Percentiles rank a stretch among this genome's conserved stretches.
phyloP scores from a whole-genome alignment of 2,888 invertebrate genomes.

The Drosophila neonasuta region DNA sequence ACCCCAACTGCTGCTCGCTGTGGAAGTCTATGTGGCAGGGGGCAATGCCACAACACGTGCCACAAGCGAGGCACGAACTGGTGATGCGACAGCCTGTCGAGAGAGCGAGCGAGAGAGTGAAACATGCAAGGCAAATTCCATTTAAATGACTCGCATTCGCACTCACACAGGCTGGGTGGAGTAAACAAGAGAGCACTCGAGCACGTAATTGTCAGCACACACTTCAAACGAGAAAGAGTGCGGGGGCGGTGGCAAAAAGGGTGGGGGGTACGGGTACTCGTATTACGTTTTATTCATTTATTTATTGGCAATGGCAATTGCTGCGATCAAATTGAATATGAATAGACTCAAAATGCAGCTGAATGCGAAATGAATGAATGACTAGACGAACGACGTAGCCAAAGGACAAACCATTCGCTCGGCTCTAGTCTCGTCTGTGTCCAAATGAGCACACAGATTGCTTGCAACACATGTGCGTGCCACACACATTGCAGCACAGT shows the following conservation, averaged over 20 bases:
- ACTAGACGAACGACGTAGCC: background rate
- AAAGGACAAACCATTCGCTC: background rate
- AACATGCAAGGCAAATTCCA: slow-evolving; percentile 42
- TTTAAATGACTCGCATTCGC: slow-evolving; percentile 52
- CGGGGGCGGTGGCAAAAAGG: no score
- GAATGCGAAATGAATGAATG: background rate
- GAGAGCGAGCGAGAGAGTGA: background rate
- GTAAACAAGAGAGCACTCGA: slow-evolving; percentile 22
- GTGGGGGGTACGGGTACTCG: background rate
- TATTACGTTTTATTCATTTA: slow-evolving; percentile 38
- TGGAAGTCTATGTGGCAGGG: no score
- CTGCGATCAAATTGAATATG: slow-evolving; percentile 53
- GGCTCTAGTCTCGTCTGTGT: background rate
- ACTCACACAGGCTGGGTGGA: background rate
- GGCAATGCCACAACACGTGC: slow-evolving; percentile 25
- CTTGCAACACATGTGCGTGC: slow-evolving; percentile 51
- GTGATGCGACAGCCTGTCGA: background rate
- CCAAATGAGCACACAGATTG: slow-evolving; percentile 18
- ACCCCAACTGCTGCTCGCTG: background rate
- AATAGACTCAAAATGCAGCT: slow-evolving; percentile 20
- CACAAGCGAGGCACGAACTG: slow-evolving; percentile 29
- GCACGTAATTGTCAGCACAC: slow-evolving; percentile 39
- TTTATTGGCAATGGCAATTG: slow-evolving; percentile 55
- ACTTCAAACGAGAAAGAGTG: background rate
- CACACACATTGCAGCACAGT: slow-evolving; percentile 24